These are phyloP conservation scores for Linnaemya tessellans DNA, from an alignment of 2,888 invertebrate genomes.

Conservation along the genomic window DNA sequence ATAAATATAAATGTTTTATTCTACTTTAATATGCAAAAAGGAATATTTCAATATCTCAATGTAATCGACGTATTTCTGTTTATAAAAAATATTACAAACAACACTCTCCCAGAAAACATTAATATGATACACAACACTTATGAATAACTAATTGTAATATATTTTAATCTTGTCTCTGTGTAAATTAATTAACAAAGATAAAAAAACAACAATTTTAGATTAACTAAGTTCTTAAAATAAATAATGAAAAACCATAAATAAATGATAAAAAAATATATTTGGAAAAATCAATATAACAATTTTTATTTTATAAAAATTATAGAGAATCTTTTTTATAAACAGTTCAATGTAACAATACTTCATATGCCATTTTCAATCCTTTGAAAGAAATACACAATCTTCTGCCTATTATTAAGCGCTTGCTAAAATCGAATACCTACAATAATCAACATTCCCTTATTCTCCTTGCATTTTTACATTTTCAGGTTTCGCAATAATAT, in stretches of 20 bases:
- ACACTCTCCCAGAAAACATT: slow-evolving; percentile 31
- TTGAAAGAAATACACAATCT: too few species aligned
- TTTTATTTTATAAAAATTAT: slow-evolving; percentile 51
- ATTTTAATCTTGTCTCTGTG: slow-evolving; percentile 74
- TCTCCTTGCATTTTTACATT: too few species aligned
- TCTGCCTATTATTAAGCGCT: too few species aligned
- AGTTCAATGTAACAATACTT: too few species aligned
- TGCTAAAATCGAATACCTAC: too few species aligned
- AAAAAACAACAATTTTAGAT: slow-evolving; percentile 73
- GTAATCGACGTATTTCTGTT: slow-evolving; percentile 65
- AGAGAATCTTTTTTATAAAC: too few species aligned
- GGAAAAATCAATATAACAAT: slow-evolving; percentile 43
- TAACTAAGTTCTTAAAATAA: slow-evolving; percentile 74
- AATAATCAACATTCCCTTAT: too few species aligned
- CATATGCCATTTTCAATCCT: too few species aligned
- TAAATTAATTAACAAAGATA: slow-evolving; percentile 65
- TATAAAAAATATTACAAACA: slow-evolving; percentile 26
- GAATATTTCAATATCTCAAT: slow-evolving; percentile 66
- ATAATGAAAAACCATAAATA: slow-evolving; percentile 57
- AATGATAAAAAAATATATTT: slow-evolving; percentile 58
- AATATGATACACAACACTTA: slow-evolving; percentile 46
- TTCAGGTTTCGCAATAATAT: too few species aligned
- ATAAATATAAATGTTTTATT: slow-evolving; percentile 63
- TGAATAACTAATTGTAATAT: slow-evolving; percentile 69
- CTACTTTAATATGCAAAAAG: slow-evolving; percentile 34